Conservation (phyloP, 2,113 vertebrate genomes). For the Sebastes fasciatus region DNA sequence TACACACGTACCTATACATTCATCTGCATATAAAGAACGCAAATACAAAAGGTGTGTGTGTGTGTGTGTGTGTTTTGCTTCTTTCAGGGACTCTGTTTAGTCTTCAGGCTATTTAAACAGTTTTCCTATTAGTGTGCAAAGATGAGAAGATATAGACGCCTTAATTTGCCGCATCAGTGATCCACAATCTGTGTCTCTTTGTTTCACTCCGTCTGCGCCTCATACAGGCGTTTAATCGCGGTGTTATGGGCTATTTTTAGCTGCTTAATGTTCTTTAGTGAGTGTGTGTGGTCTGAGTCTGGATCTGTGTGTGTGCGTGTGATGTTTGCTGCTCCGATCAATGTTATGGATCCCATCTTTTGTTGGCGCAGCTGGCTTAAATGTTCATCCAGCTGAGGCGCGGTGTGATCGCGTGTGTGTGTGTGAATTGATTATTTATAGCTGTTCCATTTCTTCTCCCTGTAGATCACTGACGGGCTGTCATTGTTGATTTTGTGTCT, state of each 20-base stretch:
- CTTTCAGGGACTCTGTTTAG: conserved; percentile 10
- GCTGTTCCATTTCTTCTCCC: conserved; percentile 60
- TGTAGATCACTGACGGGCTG: conserved; percentile 44
- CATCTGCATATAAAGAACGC: conserved; percentile 11
- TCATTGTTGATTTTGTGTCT: conserved; percentile 47
- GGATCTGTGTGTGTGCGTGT: conserved; percentile 3
- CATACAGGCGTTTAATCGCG: conserved; percentile 35
- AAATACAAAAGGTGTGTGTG: conserved; percentile 8
- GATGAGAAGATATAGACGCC: conserved; percentile 47
- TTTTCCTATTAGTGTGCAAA: conserved; percentile 52
- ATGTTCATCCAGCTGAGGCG: conserved; percentile 57
- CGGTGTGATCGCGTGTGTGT: conserved; percentile 40
- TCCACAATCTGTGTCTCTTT: conserved; percentile 54
- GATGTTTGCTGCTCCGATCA: conserved; percentile 62
- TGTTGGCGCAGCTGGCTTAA: conserved; percentile 66
- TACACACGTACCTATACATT: conserved; percentile 13
- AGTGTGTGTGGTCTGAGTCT: conserved; percentile 48
- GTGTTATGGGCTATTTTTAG: conserved; percentile 61
- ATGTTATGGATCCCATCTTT: conserved; percentile 70
- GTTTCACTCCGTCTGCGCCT: conserved; percentile 23
- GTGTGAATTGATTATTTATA: conserved; percentile 71
- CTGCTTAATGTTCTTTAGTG: conserved; percentile 36
- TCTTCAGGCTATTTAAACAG: conserved; percentile 36
- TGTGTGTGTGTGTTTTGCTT: conserved; percentile 20
- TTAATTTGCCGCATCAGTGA: conserved; percentile 62